Base-by-base conservation (phyloP, 2,888 invertebrate species). In the Eupelmus urozonus region DNA sequence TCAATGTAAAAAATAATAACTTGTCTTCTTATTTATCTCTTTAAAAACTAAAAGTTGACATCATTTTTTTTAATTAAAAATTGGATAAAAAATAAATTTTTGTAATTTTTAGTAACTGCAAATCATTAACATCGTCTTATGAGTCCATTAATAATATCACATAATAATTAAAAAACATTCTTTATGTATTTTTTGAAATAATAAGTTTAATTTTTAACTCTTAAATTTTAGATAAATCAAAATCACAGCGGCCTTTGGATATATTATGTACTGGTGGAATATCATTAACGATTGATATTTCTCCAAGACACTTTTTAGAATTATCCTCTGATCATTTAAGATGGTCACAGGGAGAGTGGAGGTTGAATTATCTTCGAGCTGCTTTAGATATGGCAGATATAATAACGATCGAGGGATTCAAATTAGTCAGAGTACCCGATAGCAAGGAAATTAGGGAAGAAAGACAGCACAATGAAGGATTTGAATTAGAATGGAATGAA, bases 381-480 rank as follows among this genome's bases (percentile, higher is more conserved):
- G 91, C 92, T 7, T 92, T 96, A 80, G 95, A 96, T 85, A 93
- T 93, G 77, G 93, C 93, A 53, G 94, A 95, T 84, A 93, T 96
- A 81, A 92, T 95, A 81, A 92, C 93, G 7, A 91, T 96, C 29
- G 94, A 94, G 81, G 94, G 94, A 1, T 92, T 95, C 80, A 91
- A 92, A 78, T 91, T 94, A 85, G 91, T 93, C 82, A 92, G 93
- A 11, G 90, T 93, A 11, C 85, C 89, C 0, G 93, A 94, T 72
- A 92, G 93, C 84, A 92, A 92, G 27, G 93, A 94, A 77, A 91
- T 96, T 11, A 91, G 93, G 80, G 90, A 93, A 3, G 96, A 96
- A 88, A 91, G 96, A 81, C 92, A 92, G 60, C 95, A 95, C 82
- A 94, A 93, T 80, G 96, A 96, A 78, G 93, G 93, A 7, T 95